Evolutionary conservation across 2,888 invertebrate species (phyloP), one percentile per base, ranked within the genome.

Genomic region (Salticus scenicus): DNA sequence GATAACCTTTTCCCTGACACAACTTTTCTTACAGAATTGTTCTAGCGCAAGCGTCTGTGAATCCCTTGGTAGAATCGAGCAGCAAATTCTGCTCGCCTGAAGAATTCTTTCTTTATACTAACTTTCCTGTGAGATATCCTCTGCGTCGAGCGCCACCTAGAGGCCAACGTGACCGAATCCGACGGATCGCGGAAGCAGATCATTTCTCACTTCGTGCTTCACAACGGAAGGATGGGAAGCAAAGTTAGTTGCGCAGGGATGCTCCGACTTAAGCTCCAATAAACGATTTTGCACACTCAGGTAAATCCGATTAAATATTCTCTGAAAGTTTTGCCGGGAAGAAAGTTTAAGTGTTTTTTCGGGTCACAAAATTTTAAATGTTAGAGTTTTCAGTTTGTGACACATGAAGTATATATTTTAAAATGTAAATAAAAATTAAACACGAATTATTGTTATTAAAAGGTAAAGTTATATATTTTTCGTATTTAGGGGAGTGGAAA

Each of bases 251-350:
- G 42, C 42, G 42, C 42, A 47, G 42, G 42, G 42, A 47, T 47
- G 42, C 42, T 47, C 17, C 42, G 42, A 17, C 10, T 47, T 47
- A 47, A 47, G 42, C 42, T 14, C 17, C 42, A 47, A 17, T 47
- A 47, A 47, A 17, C 42, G 42, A 47, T 47, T 47, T 47, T 47
- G 42, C 42, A 47, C 42, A 47, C 42, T 47, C 42, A 47, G 42
- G 42, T 47, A 47, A 47, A 47, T 17, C 42, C 42, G 42, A 7
- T 47, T 47, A 17, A 47, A 47, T 47, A 47, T 47, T 47, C 42
- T 47, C 17, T 17, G 17, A 17, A 47, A 47, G 7, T 47, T 47
- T 47, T 17, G n/a, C 10, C 37, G 37, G 37, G 37, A 37, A 7
- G 10, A 37, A 37, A 10, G 10, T 4, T 37, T 37, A 37, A 37